Conservation (phyloP, 2,888 invertebrate species). For the Cepaea hortensis region DNA sequence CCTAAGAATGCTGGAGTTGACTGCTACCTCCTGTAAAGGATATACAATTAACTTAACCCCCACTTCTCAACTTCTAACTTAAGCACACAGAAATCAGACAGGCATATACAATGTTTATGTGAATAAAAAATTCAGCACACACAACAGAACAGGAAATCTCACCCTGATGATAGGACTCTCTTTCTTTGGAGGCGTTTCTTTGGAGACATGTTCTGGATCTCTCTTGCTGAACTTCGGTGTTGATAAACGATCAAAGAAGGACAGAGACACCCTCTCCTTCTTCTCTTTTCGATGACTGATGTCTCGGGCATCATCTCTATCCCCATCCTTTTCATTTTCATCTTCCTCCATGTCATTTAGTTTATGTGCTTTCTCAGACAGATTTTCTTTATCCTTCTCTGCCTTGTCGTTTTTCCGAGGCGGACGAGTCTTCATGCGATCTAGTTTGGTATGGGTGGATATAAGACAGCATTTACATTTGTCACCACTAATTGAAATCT, state of each 20-base stretch:
- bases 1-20: too few relatives aligned
- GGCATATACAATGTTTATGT: too few relatives aligned
- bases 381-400: slow-evolving; percentile 38
- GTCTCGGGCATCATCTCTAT: slow-evolving; percentile 53
- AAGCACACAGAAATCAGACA: too few relatives aligned
- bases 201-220: slow-evolving; percentile 20
- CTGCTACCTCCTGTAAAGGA: too few relatives aligned
- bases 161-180: slow-evolving; percentile 50
- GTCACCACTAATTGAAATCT: too few relatives aligned
- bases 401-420: slow-evolving; percentile 39
- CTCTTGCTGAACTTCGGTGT: slow-evolving; percentile 50
- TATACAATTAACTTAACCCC: too few relatives aligned
- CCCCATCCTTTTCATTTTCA: slow-evolving; percentile 53
- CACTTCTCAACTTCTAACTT: too few relatives aligned
- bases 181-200: slow-evolving; percentile 41
- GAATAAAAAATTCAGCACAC: too few relatives aligned
- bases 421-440: slow-evolving; percentile 48
- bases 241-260: slow-evolving; percentile 48
- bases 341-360: slow-evolving; percentile 46
- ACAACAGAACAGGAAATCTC: slow-evolving; percentile 7
- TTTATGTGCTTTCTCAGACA: slow-evolving; percentile 37
- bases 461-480: neutral
- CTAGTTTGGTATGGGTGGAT: slow-evolving; percentile 2
- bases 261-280: slow-evolving; percentile 46
- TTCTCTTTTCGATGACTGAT: slow-evolving; percentile 46